These are phyloP conservation scores for Ephydatia muelleri DNA, from an alignment of 37 sponge, comb jelly and placozoan genomes.

Conservation along the genomic window DNA sequence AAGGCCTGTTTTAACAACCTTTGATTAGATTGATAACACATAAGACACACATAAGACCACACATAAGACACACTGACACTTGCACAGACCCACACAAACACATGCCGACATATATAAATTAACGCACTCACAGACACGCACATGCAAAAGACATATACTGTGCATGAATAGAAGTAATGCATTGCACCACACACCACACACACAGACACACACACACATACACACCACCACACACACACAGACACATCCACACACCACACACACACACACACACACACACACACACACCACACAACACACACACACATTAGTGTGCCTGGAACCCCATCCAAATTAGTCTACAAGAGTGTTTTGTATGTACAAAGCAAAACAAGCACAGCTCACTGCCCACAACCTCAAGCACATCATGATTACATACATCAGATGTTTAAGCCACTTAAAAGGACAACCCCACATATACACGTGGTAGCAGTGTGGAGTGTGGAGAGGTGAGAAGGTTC, in stretches of 20 bases:
- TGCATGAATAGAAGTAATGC: neutral
- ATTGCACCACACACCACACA: conserved; percentile 48
- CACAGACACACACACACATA: conserved; percentile 45
- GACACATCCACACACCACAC: conserved; percentile 22
- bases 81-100: neutral
- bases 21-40: too few species aligned
- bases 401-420: neutral
- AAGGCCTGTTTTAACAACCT: too few species aligned
- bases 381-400: neutral
- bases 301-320: neutral
- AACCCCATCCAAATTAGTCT: neutral
- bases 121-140: conserved; percentile 14
- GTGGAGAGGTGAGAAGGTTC: too few species aligned
- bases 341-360: neutral
- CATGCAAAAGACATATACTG: conserved; percentile 38
- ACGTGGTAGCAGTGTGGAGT: too few species aligned
- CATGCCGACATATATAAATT: too few species aligned
- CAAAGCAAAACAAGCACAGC: neutral
- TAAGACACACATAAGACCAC: too few species aligned
- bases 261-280: conserved; percentile 42
- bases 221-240: conserved; percentile 31
- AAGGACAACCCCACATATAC: too few species aligned
- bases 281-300: conserved; percentile 31
- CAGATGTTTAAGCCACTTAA: neutral
- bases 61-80: too few species aligned